Percentiles rank a stretch among this genome's conserved stretches.
phyloP scores from a whole-genome alignment of 2,113 vertebrate species.

The Ammospiza nelsoni region DNA sequence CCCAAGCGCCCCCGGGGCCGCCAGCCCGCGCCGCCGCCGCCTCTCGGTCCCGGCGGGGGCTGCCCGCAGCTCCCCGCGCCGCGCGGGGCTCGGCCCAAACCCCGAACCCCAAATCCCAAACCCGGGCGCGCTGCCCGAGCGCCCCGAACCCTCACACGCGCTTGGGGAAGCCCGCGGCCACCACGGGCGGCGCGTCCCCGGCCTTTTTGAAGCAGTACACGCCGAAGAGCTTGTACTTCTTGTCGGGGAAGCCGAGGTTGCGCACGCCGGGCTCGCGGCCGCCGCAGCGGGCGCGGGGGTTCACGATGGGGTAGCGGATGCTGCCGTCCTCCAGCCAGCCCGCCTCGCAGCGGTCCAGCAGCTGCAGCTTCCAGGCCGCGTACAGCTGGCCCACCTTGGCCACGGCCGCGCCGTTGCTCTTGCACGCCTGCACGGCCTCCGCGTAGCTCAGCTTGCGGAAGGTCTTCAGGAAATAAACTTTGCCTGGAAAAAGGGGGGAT shows the following conservation, averaged over 20 bases:
- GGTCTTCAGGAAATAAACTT: slow-evolving; percentile 92
- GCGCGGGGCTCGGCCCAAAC: no score
- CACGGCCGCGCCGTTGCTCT: slow-evolving; percentile 77
- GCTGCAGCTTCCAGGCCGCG: slow-evolving; percentile 92
- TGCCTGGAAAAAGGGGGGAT: slow-evolving; percentile 68
- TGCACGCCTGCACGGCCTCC: slow-evolving; percentile 86
- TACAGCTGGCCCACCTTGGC: slow-evolving; percentile 95
- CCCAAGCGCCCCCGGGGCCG: not conserved
- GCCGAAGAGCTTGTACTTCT: slow-evolving; percentile 89
- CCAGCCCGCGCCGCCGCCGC: accelerated
- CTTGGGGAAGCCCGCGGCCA: slow-evolving; percentile 45
- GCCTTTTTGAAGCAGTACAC: slow-evolving; percentile 86
- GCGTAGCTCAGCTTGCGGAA: slow-evolving; percentile 88
- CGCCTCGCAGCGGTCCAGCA: slow-evolving; percentile 91
- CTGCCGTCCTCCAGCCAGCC: slow-evolving; percentile 94
- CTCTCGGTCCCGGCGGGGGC: not conserved
- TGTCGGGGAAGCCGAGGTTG: slow-evolving; percentile 90
- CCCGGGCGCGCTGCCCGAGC: not conserved
- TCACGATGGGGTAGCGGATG: slow-evolving; percentile 94
- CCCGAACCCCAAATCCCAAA: not conserved
- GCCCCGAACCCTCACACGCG: slow-evolving; percentile 17
- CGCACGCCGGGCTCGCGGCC: slow-evolving; percentile 88
- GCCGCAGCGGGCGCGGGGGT: slow-evolving; percentile 88
- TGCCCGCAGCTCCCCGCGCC: slow-evolving; percentile 12
- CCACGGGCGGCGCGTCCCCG: accelerated